phyloP scores from a whole-genome alignment of 2,888 invertebrate genomes.

The Altica lythri region DNA sequence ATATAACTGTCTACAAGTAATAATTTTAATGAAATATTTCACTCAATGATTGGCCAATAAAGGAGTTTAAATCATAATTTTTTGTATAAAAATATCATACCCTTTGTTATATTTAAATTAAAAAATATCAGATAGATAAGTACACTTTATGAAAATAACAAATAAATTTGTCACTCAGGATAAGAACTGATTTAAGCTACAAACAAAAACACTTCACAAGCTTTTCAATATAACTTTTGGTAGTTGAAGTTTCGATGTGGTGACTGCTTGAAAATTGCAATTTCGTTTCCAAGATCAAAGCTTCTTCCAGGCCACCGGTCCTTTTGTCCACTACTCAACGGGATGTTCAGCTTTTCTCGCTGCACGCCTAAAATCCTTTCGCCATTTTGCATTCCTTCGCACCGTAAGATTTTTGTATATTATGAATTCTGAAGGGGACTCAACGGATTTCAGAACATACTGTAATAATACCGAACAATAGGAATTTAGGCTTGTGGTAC shows the following conservation, averaged over 20 bases:
- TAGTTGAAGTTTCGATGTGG: conserved; percentile 51
- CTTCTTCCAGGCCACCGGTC: conserved; percentile 53
- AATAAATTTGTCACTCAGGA: too few relatives aligned
- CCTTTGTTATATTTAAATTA: too few relatives aligned
- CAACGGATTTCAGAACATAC: conserved; percentile 8
- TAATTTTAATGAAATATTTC: too few relatives aligned
- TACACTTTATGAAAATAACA: too few relatives aligned
- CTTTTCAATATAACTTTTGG: conserved; percentile 55
- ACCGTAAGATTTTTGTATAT: conserved; percentile 31
- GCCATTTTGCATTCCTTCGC: conserved; percentile 45
- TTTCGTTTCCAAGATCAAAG: conserved; percentile 57
- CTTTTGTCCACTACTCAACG: conserved; percentile 51
- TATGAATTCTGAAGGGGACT: conserved; percentile 27
- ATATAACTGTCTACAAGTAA: too few relatives aligned
- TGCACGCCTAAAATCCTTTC: conserved; percentile 31
- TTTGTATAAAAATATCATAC: too few relatives aligned
- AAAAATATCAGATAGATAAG: too few relatives aligned
- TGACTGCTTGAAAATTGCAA: conserved; percentile 57
- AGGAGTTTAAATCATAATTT: too few relatives aligned
- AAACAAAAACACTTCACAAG: conserved; percentile 36
- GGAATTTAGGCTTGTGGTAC: conserved; percentile 12
- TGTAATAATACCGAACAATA: conserved; percentile 14
- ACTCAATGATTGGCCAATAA: too few relatives aligned
- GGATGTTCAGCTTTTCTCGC: conserved; percentile 30
- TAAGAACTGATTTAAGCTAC: too few relatives aligned